Base-by-base conservation (phyloP, 2,113 vertebrate species). In the Micromys minutus region DNA sequence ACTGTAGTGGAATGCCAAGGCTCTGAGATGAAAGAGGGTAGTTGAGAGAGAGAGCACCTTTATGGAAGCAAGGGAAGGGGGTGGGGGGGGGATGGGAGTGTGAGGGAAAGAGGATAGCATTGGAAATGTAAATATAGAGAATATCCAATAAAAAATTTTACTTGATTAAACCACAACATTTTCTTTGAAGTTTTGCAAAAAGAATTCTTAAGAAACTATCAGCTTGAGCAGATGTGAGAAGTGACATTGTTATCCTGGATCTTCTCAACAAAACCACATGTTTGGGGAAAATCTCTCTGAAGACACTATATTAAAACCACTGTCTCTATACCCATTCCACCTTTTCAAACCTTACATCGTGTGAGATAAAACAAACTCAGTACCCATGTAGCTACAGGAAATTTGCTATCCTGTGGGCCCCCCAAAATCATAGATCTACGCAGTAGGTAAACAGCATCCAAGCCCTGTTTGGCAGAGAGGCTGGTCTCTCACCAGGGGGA, bases 401-500 rank as follows among this genome's bases (percentile, higher is more conserved):
- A 67, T 22, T 90, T 75, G 52, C 29, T 65, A 63, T 42, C 52
- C 19, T 34, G 7, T 31, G 45, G 76, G n/a, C 15, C 26, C 57
- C 67, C 57, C 50, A 93, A 84, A 84, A 59, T 88, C 63, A 91
- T 57, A 0, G 50, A 50, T 95, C 88, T 83, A 63, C 95, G 90
- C 71, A 52, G 89, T 59, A 94, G 71, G 93, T 88, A 77, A 69
- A 89, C 47, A 57, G 67, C 55, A 83, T 97, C 94, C 92, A 83
- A 95, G 63, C 83, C 55, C 95, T 91, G 52, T 81, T 84, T 95
- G 96, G 96, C 94, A 77, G 42, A 7, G 47, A 86, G 77, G 59
- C 26, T 72, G 71, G 42, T 92, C 76, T 90, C 92, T 96, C 91
- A 94, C 67, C 85, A 97, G 85, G 90, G 79, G 75, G 90, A 94